phyloP scores from a whole-genome alignment of 1,140 invertebrate genomes.

The Trypoxylus dichotomus region DNA sequence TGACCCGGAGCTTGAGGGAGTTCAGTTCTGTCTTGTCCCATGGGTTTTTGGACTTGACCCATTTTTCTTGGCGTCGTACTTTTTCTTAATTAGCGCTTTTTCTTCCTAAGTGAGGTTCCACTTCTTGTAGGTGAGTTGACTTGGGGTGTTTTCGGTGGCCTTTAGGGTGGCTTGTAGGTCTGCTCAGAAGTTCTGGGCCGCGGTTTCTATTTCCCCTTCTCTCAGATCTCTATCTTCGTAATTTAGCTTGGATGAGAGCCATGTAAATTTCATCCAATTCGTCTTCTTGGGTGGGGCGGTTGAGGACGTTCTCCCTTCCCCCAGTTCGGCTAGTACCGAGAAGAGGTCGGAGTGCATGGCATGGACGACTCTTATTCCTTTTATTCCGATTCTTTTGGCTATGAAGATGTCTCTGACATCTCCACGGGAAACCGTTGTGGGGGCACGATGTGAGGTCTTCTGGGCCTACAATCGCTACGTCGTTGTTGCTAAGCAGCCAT shows the following conservation, averaged over 20 bases:
- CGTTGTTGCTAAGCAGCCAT: not conserved
- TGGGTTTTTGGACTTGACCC: not conserved
- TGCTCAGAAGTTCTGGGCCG: not conserved
- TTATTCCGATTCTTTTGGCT: not conserved
- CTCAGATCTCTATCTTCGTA: not conserved
- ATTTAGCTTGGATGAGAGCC: not conserved
- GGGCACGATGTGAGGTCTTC: conserved; percentile 1
- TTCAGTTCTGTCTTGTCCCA: not conserved
- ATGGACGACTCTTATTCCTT: not conserved
- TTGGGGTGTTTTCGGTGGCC: not conserved
- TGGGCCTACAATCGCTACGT: not conserved
- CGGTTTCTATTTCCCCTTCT: not conserved
- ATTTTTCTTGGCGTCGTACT: conserved; percentile 20
- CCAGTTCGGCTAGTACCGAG: not conserved
- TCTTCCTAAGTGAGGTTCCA: not conserved
- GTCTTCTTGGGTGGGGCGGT: not conserved
- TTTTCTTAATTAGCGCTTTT: not conserved
- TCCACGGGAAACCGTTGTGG: not conserved
- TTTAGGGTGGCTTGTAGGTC: too few relatives aligned
- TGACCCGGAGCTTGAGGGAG: not conserved
- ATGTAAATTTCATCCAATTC: conserved; percentile 11
- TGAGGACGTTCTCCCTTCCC: not conserved
- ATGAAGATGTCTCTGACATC: conserved; percentile 6
- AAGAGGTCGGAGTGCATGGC: conserved; percentile 8
- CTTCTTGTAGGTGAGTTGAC: not conserved